Evolutionary conservation across 2,888 invertebrate species (phyloP), one percentile per base, ranked within the genome.

Genomic region (Lasioglossum marginatum): DNA sequence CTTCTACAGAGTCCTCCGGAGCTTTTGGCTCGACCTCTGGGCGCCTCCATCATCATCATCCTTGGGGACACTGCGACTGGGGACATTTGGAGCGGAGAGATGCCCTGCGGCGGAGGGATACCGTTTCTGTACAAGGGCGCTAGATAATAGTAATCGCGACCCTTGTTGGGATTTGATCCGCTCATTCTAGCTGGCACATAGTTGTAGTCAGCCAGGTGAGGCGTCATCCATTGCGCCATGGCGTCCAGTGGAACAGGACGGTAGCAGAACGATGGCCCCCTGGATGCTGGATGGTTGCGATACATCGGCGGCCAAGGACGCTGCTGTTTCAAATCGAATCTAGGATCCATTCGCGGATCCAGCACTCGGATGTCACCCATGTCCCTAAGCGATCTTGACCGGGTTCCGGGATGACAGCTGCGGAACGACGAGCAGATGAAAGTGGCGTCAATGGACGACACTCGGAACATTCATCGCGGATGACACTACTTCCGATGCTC

Each of bases 271-370:
- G 95, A 94, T 1, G 95, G 94, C 8, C 94, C 94, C 31, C 95
- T 91, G 45, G 91, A 79, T 14, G 89, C 88, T 8, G 93, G 93
- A 40, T 93, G 93, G 75, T 93, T 95, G 52, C 96, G 96, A 92
- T 97, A 96, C 93, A 97, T 96, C 92, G 97, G 96, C 70, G 97
- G 97, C 97, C 97, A 97, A 85, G 97, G 97, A 91, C 97, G 96
- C 37, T 88, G 90, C 74, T 93, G 93, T 68, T 95, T 94, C 89
- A 95, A 95, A 91, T 96, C 96, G 88, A 90, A 95, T 93, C 95
- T 96, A 95, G 96, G 97, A 94, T 97, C 97, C 96, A 97, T 97
- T 95, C 94, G 89, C 0, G 94, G 94, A 92, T 94, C 95, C 84
- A 95, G 74, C 23, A 97, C 96, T 94, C 97, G 92, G 92, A 96